These are phyloP conservation scores for Tyria jacobaeae DNA, from an alignment of 2,888 invertebrate genomes.

Conservation along the genomic window DNA sequence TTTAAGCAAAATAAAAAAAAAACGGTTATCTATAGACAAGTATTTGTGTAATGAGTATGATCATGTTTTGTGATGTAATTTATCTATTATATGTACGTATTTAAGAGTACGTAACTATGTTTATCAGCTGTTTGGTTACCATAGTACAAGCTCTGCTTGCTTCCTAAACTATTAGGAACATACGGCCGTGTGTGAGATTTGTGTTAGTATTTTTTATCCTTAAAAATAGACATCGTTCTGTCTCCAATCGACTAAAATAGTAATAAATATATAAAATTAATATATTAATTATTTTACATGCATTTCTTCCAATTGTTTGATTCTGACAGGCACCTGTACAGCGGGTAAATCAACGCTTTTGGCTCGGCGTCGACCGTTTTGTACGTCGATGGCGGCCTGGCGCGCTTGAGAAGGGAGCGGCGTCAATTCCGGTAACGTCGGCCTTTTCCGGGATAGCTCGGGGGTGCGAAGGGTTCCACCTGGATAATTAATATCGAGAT, in stretches of 20 bases:
- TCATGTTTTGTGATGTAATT: too few species aligned
- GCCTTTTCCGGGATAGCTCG: constrained; percentile 68
- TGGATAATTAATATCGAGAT: constrained; percentile 26
- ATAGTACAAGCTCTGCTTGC: too few species aligned
- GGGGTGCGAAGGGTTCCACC: constrained; percentile 70
- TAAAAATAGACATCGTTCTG: background rate
- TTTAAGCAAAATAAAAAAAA: background rate
- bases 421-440: constrained; percentile 67
- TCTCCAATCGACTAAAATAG: constrained; percentile 12
- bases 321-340: constrained; percentile 79
- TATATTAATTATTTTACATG: constrained; percentile 47
- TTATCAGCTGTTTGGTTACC: too few species aligned
- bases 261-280: constrained; percentile 6
- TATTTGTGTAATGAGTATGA: too few species aligned
- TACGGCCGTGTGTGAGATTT: too few species aligned
- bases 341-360: constrained; percentile 82
- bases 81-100: too few species aligned
- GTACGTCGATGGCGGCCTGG: constrained; percentile 52
- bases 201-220: background rate
- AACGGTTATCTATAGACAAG: too few species aligned
- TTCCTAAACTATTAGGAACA: too few species aligned
- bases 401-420: constrained; percentile 62
- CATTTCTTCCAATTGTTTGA: constrained; percentile 75
- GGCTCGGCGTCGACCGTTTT: constrained; percentile 74
- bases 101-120: too few species aligned